A percentile compares a stretch with the other conserved stretches of the same genome.
Evolutionary conservation across 1,140 invertebrate species (phyloP).

Genomic region (Mercenaria mercenaria): DNA sequence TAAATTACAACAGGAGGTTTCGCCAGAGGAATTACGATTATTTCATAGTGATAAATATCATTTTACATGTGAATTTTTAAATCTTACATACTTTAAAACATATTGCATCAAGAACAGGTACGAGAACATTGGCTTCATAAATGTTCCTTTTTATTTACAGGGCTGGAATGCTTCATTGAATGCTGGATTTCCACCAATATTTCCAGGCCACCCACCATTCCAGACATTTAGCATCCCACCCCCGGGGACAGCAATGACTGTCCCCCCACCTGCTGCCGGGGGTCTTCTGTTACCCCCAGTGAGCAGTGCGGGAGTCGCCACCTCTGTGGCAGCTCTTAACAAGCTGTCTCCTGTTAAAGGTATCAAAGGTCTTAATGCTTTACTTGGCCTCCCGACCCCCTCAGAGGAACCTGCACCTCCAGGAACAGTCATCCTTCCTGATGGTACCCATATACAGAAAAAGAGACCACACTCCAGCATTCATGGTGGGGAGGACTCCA

Average conservation of each 20-base stretch:
- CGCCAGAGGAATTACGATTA: too few relatives aligned
- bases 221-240: slow-evolving; percentile 65
- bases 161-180: slow-evolving; percentile 61
- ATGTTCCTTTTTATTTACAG: slow-evolving; percentile 19
- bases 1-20: too few relatives aligned
- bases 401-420: slow-evolving; percentile 29
- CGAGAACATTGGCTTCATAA: too few relatives aligned
- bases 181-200: slow-evolving; percentile 58
- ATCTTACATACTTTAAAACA: too few relatives aligned
- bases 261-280: slow-evolving; percentile 54
- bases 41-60: too few relatives aligned
- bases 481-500: neutral
- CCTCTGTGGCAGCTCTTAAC: neutral
- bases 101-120: too few relatives aligned
- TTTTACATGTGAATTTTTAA: too few relatives aligned
- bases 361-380: slow-evolving; percentile 59
- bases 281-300: slow-evolving; percentile 30
- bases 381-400: slow-evolving; percentile 46
- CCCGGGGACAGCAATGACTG: slow-evolving; percentile 71
- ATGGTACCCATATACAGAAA: slow-evolving; percentile 8
- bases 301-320: slow-evolving; percentile 4
- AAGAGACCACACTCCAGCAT: slow-evolving; percentile 30
- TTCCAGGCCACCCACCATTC: slow-evolving; percentile 47
- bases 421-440: slow-evolving; percentile 25
- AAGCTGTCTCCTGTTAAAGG: slow-evolving; percentile 13